Evolutionary conservation across 2,888 invertebrate genomes (phyloP), one percentile per base, ranked within the genome.

Genomic region (Heterodera filipjevi): DNA sequence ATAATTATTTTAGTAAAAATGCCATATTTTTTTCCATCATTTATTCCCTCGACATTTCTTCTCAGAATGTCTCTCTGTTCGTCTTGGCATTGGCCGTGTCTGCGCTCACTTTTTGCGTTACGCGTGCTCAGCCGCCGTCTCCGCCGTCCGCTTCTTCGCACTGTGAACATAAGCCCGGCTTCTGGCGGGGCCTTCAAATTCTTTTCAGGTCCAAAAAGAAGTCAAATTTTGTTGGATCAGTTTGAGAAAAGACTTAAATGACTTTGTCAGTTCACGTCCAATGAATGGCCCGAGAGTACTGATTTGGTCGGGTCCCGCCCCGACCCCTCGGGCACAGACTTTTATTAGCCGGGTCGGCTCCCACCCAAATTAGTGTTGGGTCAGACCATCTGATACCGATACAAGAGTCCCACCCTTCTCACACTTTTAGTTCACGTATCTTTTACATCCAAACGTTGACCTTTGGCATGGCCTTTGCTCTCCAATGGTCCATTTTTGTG

Each of bases 101-200:
- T 32, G 19, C 73, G 14, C 66, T 83, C 79, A 76, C 78, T 66
- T 59, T 83, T 49, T 53, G 78, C 19, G 78, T 83, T 27, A 71
- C 71, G 14, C 39, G 76, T 6, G 59, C 78, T 2, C 68, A 75
- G 30, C 88, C 88, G 8, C 85, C 85, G n/a, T 85, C 86, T 12
- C 86, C 88, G n/a, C 86, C 87, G 39, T 86, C 85, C 5, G 83
- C 87, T 12, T 85, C 87, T 16, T 85, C 84, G 76, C 84, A 84
- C 22, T 81, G 83, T 78, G 84, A 84, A 71, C 71, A 78, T 39
- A 78, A 80, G 27, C 79, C 85, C n/a, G 72, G 70, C 10, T 86
- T 86, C 76, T 75, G 79, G 53, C 68, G 77, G 46, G 84, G 82
- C 10, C 79, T 84, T n/a, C 19, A 49, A n/a, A 71, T 59, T 27